Evolutionary conservation across 1,140 invertebrate genomes (phyloP).

Genomic region (Nephila pilipes): DNA sequence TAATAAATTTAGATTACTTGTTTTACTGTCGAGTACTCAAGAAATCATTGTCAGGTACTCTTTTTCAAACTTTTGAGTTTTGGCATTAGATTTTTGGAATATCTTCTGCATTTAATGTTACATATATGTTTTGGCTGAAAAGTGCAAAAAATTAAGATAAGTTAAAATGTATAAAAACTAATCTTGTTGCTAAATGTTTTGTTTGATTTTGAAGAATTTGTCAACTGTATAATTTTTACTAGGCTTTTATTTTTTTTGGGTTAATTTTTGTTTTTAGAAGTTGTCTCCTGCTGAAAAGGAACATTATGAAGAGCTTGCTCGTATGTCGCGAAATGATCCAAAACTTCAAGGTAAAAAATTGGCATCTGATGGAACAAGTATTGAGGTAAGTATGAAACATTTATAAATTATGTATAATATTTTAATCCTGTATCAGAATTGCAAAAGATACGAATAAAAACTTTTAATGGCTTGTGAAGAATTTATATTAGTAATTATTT

Average conservation of each 20-base stretch:
- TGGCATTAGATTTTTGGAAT: too few species aligned
- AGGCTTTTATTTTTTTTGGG: background rate
- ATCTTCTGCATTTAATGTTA: too few species aligned
- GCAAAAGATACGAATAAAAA: background rate
- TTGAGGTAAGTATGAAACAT: conserved; percentile 52
- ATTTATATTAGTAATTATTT: too few species aligned
- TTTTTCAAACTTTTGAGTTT: too few species aligned
- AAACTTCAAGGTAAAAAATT: conserved; percentile 38
- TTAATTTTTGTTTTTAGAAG: conserved; percentile 32
- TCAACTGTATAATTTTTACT: background rate
- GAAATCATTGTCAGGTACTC: too few species aligned
- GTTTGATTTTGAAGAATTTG: too few species aligned
- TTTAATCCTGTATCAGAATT: background rate
- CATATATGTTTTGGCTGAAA: too few species aligned
- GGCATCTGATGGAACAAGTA: conserved; percentile 51
- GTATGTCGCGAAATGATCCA: conserved; percentile 12
- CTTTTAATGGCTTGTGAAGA: background rate
- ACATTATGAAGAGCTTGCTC: conserved; percentile 49
- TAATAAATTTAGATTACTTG: too few species aligned
- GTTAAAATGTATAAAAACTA: too few species aligned
- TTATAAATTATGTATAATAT: background rate
- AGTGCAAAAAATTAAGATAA: too few species aligned
- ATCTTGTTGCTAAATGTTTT: too few species aligned
- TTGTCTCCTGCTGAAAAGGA: conserved; percentile 25
- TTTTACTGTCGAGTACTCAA: too few species aligned